Conservation (phyloP, 2,797 vertebrate species). For the Apogon talboti region DNA sequence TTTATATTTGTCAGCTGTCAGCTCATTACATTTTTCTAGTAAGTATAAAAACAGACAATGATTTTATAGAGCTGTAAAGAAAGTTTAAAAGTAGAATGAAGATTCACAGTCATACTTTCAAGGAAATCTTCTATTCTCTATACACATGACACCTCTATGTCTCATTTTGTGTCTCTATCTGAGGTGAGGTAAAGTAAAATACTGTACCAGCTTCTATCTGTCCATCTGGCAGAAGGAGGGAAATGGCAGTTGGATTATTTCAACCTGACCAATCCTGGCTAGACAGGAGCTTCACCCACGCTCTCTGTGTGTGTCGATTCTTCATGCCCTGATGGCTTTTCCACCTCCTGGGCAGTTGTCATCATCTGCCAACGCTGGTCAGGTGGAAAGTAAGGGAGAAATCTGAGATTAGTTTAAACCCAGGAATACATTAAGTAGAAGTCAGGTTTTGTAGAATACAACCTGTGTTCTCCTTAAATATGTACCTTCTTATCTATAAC, state of each 20-base stretch:
- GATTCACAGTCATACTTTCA: constrained; percentile 13
- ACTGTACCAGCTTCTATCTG: constrained; percentile 5
- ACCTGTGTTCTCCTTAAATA: constrained; percentile 8
- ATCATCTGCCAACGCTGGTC: constrained; percentile 88
- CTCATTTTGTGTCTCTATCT: constrained; percentile 10
- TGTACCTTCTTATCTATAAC: background rate
- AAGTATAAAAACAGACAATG: constrained; percentile 14
- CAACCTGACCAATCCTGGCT: constrained; percentile 54
- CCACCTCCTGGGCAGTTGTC: constrained; percentile 82
- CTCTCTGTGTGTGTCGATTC: constrained; percentile 75
- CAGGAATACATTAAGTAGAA: constrained; percentile 1
- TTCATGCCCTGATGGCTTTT: constrained; percentile 72
- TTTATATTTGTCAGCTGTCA: no score
- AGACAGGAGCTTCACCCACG: constrained; percentile 79
- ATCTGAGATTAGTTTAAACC: constrained; percentile 2
- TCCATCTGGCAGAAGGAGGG: constrained; percentile 14
- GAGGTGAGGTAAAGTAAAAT: constrained; percentile 12
- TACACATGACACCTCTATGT: constrained; percentile 8
- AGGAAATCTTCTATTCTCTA: constrained; percentile 16
- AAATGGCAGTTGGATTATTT: constrained; percentile 34
- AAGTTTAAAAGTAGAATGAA: constrained; percentile 17
- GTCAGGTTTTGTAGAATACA: background rate
- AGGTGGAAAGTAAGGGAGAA: constrained; percentile 45
- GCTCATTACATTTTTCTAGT: constrained; percentile 4
- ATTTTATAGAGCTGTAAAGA: constrained; percentile 7